phyloP scores from a whole-genome alignment of 92 coral and sea anemone genomes.

The Plumapathes pennacea region DNA sequence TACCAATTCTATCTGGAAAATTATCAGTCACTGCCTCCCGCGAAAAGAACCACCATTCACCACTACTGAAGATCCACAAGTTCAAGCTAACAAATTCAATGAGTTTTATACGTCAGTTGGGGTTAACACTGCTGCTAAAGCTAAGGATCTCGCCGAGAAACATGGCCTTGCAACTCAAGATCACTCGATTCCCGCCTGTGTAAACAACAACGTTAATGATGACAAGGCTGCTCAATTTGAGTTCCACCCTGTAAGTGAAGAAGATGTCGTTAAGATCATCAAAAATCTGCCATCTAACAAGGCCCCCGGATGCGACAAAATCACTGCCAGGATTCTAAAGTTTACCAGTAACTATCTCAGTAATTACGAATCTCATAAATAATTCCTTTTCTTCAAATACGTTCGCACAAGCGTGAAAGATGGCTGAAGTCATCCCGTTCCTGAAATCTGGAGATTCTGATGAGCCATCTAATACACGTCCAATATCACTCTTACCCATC shows the following conservation, averaged over 20 bases:
- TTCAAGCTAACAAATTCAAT: conserved; percentile 36
- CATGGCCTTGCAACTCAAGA: too few species aligned
- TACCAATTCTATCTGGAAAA: conserved; percentile 38
- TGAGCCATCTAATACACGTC: conserved; percentile 31
- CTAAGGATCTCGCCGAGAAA: conserved; percentile 15
- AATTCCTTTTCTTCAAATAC: conserved; percentile 20
- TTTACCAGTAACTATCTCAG: conserved; percentile 27
- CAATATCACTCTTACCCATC: conserved; percentile 36
- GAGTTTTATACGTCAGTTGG: conserved; percentile 37
- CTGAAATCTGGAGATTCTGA: conserved; percentile 31
- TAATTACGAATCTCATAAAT: conserved; percentile 30
- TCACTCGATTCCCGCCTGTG: too few species aligned
- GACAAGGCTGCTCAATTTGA: conserved; percentile 3
- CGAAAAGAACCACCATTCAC: conserved; percentile 4
- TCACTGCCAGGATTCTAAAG: too few species aligned
- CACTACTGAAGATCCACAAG: conserved; percentile 21
- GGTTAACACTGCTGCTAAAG: conserved; percentile 16
- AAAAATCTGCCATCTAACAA: conserved; percentile 33
- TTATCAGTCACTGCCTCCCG: conserved; percentile 16
- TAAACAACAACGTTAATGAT: background rate
- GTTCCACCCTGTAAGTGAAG: conserved; percentile 32
- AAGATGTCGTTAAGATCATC: conserved; percentile 27
- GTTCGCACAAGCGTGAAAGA: conserved; percentile 15
- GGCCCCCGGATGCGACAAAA: conserved; percentile 40
- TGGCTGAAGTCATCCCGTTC: too few species aligned